Evolutionary conservation across 2,113 vertebrate genomes (phyloP).

Genomic region (Semnornis frantzii): DNA sequence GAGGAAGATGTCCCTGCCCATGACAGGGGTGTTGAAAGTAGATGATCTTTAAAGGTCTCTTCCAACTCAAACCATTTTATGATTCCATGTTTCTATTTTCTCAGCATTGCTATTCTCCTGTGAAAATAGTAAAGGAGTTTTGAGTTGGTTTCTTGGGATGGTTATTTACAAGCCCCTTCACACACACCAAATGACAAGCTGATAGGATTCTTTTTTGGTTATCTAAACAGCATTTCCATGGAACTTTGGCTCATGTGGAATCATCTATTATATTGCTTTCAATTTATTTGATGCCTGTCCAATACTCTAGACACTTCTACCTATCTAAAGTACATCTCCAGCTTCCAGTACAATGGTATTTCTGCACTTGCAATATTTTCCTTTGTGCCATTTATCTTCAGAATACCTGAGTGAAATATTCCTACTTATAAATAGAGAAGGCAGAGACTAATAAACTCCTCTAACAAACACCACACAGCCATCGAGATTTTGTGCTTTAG

Average conservation of each 20-base stretch:
- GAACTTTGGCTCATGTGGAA: background rate
- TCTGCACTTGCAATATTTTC: background rate
- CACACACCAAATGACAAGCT: background rate
- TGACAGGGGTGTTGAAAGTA: too few species aligned
- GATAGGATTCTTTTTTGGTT: background rate
- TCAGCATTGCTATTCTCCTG: background rate
- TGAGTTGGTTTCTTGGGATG: background rate
- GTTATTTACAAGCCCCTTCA: background rate
- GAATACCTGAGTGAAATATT: background rate
- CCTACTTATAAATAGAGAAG: background rate
- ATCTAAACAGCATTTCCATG: background rate
- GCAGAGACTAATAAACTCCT: background rate
- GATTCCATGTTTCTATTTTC: background rate
- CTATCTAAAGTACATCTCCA: background rate
- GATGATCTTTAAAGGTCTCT: too few species aligned
- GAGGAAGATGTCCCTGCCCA: too few species aligned
- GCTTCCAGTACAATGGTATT: background rate
- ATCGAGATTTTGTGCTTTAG: background rate
- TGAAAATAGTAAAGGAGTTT: background rate
- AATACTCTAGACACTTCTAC: background rate
- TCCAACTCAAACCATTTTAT: too few species aligned
- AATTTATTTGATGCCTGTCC: constrained; percentile 10
- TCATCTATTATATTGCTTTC: background rate
- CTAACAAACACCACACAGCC: background rate
- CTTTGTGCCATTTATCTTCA: background rate